Conservation (phyloP, 1,140 invertebrate genomes). For the Tetramorium simillimum region DNA sequence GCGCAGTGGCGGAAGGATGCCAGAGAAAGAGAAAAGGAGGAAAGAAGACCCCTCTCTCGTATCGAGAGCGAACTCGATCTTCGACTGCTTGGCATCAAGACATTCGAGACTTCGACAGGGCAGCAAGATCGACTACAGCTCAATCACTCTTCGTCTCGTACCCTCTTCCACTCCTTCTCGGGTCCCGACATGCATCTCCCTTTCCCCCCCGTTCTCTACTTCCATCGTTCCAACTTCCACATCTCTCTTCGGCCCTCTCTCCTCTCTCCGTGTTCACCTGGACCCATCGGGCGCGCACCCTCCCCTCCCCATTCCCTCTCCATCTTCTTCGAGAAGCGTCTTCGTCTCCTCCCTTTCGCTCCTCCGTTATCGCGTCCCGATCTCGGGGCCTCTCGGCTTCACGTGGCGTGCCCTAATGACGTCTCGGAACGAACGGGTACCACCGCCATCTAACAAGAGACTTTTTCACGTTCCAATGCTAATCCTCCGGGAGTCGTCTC, state of each 20-base stretch:
- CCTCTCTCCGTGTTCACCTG: conserved; percentile 32
- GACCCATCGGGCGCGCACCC: conserved; percentile 57
- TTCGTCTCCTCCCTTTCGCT: conserved; percentile 41
- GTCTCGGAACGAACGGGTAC: conserved; percentile 79
- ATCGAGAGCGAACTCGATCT: conserved; percentile 82
- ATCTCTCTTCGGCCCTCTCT: conserved; percentile 29
- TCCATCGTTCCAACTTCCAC: conserved; percentile 19
- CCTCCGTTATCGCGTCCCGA: conserved; percentile 78
- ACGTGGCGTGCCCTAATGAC: conserved; percentile 84
- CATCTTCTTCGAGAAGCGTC: conserved; percentile 44
- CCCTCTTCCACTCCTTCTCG: conserved; percentile 69
- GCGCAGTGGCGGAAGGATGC: conserved; percentile 4
- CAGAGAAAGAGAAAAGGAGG: conserved; percentile 53
- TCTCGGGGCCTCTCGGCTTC: conserved; percentile 80
- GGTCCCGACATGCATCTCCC: conserved; percentile 46
- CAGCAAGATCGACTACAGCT: conserved; percentile 85
- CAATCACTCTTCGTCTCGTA: conserved; percentile 85
- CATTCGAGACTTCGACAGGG: conserved; percentile 83
- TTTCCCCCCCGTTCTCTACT: conserved; percentile 27
- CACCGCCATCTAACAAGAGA: conserved; percentile 81
- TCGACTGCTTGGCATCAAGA: conserved; percentile 83
- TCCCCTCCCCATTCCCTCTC: conserved; percentile 65
- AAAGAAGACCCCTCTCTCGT: conserved; percentile 65
- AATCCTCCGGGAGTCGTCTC: conserved; percentile 76
- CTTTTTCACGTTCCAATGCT: conserved; percentile 83